These are phyloP conservation scores for Columba livia DNA, from an alignment of 2,113 vertebrate species.

Conservation along the genomic window DNA sequence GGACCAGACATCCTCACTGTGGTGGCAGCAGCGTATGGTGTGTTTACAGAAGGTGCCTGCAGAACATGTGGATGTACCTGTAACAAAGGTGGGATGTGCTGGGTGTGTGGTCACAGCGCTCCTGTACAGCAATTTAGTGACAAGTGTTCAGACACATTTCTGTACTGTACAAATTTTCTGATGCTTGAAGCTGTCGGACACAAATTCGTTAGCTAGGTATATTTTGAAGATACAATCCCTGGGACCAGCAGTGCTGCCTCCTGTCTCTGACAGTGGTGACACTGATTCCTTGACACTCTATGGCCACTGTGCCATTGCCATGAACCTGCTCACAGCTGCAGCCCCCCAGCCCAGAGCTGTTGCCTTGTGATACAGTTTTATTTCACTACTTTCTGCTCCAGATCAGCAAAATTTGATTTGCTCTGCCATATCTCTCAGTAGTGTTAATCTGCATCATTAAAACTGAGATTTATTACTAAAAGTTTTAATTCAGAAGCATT, in stretches of 20 bases:
- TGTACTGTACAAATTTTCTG: slow-evolving; percentile 1
- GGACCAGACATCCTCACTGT: accelerated
- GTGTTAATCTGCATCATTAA: not conserved
- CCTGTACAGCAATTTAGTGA: not conserved
- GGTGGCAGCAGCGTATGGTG: not conserved
- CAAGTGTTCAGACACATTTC: not conserved
- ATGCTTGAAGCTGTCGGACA: slow-evolving; percentile 34
- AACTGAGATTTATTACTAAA: not conserved
- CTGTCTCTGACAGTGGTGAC: not conserved
- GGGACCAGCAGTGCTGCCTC: not conserved
- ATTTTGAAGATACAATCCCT: not conserved
- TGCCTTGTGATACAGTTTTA: not conserved
- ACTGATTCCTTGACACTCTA: not conserved
- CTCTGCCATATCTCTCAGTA: not conserved
- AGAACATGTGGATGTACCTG: not conserved
- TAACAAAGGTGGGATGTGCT: not conserved
- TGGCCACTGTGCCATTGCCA: accelerated
- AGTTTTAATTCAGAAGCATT: not conserved
- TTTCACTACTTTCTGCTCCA: not conserved
- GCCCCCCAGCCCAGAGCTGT: accelerated
- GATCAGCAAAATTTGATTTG: not conserved
- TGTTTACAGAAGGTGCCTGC: accelerated
- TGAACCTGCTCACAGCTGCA: accelerated
- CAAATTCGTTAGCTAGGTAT: slow-evolving; percentile 16
- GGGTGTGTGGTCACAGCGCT: not conserved